phyloP scores from a whole-genome alignment of 2,113 vertebrate genomes.

The Neotoma lepida region DNA sequence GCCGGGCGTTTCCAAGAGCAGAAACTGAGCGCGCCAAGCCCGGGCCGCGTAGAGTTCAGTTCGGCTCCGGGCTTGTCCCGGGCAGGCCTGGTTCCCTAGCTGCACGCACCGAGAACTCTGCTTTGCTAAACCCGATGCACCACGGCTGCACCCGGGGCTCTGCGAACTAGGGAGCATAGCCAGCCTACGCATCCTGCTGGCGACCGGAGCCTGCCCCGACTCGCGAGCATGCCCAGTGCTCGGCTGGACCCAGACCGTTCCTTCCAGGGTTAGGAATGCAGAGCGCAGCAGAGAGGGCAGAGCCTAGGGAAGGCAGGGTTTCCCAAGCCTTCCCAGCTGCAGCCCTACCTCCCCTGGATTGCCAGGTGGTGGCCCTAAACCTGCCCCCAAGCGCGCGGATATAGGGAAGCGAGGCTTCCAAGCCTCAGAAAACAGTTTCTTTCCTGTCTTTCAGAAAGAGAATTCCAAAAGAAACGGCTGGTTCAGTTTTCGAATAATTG shows the following conservation, averaged over 20 bases:
- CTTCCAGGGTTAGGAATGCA: constrained; percentile 33
- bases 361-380: background rate
- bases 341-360: background rate
- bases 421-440: constrained; percentile 35
- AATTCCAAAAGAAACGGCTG: constrained; percentile 61
- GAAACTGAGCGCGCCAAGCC: constrained; percentile 33
- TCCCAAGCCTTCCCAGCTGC: background rate
- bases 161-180: background rate
- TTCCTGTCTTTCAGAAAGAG: constrained; percentile 48
- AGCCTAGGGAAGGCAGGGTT: background rate
- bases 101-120: constrained; percentile 20
- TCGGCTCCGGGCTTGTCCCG: background rate
- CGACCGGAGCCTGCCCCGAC: background rate
- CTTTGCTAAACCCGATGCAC: constrained; percentile 32
- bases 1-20: constrained; percentile 64
- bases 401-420: background rate
- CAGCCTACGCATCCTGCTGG: constrained; percentile 3
- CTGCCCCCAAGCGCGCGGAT: background rate
- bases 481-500: constrained; percentile 41
- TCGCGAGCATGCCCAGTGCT: constrained; percentile 72
- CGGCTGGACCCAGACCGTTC: background rate
- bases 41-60: constrained; percentile 43
- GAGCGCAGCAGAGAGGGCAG: background rate
- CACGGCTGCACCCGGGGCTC: background rate
- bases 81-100: background rate